phyloP scores from a whole-genome alignment of 2,113 vertebrate genomes.

The Poeciliopsis occidentalis region DNA sequence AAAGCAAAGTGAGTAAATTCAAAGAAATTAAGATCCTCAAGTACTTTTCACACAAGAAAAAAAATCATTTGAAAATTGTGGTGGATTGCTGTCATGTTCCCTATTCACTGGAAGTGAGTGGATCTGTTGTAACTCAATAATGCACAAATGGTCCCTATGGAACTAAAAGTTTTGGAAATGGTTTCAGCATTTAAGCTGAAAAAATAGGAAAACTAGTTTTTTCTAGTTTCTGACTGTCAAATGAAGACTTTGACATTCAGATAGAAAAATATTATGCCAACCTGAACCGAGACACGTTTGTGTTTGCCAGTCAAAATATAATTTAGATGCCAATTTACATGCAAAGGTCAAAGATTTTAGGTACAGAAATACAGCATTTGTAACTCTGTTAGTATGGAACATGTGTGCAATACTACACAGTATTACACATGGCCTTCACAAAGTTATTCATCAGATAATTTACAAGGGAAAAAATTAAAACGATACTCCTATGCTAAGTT shows the following conservation, averaged over 20 bases:
- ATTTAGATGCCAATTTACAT: background rate
- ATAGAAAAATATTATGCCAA: background rate
- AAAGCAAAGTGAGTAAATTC: conserved; percentile 25
- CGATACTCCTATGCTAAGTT: too few species aligned
- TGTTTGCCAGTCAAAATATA: background rate
- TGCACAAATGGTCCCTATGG: conserved; percentile 38
- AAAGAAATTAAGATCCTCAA: conserved; percentile 18
- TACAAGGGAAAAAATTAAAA: too few species aligned
- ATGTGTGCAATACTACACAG: too few species aligned
- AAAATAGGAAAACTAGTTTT: conserved; percentile 23
- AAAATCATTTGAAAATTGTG: conserved; percentile 31
- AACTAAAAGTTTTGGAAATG: conserved; percentile 29
- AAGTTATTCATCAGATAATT: too few species aligned
- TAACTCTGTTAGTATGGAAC: background rate
- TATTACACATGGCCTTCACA: background rate
- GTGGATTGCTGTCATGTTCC: conserved; percentile 19
- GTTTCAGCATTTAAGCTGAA: conserved; percentile 32
- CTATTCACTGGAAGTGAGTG: conserved; percentile 26
- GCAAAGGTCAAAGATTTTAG: background rate
- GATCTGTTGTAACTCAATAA: conserved; percentile 40
- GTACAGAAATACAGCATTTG: background rate
- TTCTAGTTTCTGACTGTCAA: background rate
- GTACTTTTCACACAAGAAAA: conserved; percentile 26
- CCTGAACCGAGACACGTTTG: background rate
- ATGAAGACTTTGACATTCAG: background rate